phyloP scores from a whole-genome alignment of 2,888 invertebrate species.

The Nymphalis c-album region DNA sequence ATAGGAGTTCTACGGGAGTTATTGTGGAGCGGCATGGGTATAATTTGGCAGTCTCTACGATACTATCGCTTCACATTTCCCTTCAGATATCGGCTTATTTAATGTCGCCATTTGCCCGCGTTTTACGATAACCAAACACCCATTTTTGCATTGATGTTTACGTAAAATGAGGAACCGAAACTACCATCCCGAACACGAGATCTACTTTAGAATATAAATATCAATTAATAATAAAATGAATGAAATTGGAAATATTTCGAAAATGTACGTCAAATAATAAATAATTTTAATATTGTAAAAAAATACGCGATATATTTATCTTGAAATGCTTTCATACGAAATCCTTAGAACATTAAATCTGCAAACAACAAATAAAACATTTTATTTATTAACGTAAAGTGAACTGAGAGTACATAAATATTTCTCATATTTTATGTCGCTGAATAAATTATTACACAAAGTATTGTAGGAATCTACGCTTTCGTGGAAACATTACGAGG shows the following conservation, averaged over 20 bases:
- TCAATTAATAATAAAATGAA: not conserved
- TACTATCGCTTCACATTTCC: conserved; percentile 70
- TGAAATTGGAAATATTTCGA: no score
- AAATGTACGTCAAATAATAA: no score
- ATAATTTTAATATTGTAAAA: not conserved
- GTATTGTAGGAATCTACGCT: not conserved
- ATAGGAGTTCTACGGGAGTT: conserved; percentile 12
- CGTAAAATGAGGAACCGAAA: conserved; percentile 12
- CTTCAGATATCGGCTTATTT: conserved; percentile 75
- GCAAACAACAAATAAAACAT: not conserved
- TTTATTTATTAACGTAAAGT: conserved; percentile 9
- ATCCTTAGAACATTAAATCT: conserved; percentile 6
- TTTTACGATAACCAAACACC: conserved; percentile 45
- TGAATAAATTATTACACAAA: conserved; percentile 26
- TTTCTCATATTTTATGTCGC: conserved; percentile 34
- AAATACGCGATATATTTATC: not conserved
- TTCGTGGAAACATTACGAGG: not conserved
- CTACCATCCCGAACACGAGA: not conserved
- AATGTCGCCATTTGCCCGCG: conserved; percentile 68
- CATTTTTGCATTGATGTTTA: conserved; percentile 42
- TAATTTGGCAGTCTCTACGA: conserved; percentile 75
- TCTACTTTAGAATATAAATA: not conserved
- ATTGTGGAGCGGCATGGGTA: conserved; percentile 63
- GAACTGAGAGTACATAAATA: conserved; percentile 30
- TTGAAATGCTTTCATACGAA: not conserved